Percentiles rank a stretch among this genome's conserved stretches.
These are phyloP conservation scores for Madoqua kirkii DNA, from an alignment of 2,113 vertebrate species.

Conservation along the genomic window DNA sequence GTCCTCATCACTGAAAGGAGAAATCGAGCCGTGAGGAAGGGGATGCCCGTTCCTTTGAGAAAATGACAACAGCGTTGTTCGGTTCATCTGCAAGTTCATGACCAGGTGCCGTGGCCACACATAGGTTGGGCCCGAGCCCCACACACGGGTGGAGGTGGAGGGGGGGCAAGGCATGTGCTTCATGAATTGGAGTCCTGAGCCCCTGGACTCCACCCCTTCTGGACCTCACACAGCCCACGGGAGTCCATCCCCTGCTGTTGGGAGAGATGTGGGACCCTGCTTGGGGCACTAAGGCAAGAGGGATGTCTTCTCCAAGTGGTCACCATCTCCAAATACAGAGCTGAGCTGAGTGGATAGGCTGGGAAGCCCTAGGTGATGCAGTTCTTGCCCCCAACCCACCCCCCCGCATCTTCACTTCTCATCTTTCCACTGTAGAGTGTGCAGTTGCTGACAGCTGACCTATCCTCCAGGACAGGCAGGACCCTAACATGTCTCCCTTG, in stretches of 20 bases:
- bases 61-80: neutral
- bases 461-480: fast-evolving
- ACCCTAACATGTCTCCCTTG: fast-evolving
- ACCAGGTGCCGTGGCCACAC: fast-evolving
- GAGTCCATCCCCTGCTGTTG: fast-evolving
- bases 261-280: fast-evolving
- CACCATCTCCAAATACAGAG: fast-evolving
- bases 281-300: neutral
- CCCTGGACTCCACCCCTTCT: fast-evolving
- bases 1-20: neutral
- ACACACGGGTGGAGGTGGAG: fast-evolving
- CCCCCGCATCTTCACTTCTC: neutral
- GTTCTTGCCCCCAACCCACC: fast-evolving
- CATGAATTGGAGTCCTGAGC: neutral
- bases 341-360: neutral
- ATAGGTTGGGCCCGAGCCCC: neutral
- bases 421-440: fast-evolving
- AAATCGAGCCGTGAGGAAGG: fast-evolving
- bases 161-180: fast-evolving
- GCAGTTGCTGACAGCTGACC: fast-evolving
- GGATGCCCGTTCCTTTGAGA: neutral
- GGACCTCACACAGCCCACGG: fast-evolving
- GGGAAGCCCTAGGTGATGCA: fast-evolving
- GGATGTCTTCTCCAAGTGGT: fast-evolving
- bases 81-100: too few species aligned